phyloP scores from a whole-genome alignment of 2,797 vertebrate species.

The Chiloscyllium punctatum region DNA sequence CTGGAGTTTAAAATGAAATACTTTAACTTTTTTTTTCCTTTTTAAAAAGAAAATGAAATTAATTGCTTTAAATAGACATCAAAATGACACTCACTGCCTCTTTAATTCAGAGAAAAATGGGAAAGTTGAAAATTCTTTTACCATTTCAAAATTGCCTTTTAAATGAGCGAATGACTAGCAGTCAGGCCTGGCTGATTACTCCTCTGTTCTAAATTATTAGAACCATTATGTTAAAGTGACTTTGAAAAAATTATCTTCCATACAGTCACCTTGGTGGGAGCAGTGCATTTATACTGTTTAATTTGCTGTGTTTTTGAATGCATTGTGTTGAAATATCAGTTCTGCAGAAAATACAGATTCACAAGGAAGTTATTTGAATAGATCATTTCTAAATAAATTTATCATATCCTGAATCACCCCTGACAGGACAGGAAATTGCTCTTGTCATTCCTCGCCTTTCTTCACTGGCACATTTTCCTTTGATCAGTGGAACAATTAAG shows the following conservation, averaged over 20 bases:
- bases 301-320: slow-evolving; percentile 27
- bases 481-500: slow-evolving; percentile 26
- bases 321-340: slow-evolving; percentile 3
- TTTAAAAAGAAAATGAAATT: slow-evolving; percentile 30
- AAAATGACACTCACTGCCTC: slow-evolving; percentile 27
- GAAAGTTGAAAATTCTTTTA: slow-evolving; percentile 10
- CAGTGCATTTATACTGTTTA: neutral
- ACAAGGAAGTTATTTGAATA: slow-evolving; percentile 37
- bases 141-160: slow-evolving; percentile 32
- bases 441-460: slow-evolving; percentile 26
- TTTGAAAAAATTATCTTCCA: slow-evolving; percentile 32
- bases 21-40: neutral
- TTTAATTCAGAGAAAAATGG: slow-evolving; percentile 25
- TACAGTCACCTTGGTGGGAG: slow-evolving; percentile 9
- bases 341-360: neutral
- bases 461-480: slow-evolving; percentile 2
- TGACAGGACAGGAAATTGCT: slow-evolving; percentile 36
- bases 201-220: slow-evolving; percentile 14
- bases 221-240: slow-evolving; percentile 33
- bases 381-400: slow-evolving; percentile 37
- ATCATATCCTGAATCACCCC: slow-evolving; percentile 27
- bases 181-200: slow-evolving; percentile 27
- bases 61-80: slow-evolving; percentile 33
- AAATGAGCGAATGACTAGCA: slow-evolving; percentile 21
- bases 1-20: slow-evolving; percentile 19